These are phyloP conservation scores for Hybognathus amarus DNA, from an alignment of 2,797 vertebrate genomes.

Conservation along the genomic window DNA sequence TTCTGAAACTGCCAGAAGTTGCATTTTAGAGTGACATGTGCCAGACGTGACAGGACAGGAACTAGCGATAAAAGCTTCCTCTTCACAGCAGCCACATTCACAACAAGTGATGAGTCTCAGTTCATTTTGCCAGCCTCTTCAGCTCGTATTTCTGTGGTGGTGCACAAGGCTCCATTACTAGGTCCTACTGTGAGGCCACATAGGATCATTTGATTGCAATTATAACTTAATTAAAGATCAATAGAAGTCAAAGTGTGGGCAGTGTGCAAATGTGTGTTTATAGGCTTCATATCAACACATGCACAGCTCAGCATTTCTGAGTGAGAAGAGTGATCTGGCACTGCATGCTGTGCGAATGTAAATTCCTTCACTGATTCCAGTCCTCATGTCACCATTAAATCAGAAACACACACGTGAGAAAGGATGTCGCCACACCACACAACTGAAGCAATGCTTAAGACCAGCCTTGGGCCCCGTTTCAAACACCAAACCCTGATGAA, in stretches of 20 bases:
- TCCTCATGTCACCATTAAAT: not conserved
- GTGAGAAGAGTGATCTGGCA: not conserved
- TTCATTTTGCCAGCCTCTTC: not conserved
- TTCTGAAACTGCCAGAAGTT: not conserved
- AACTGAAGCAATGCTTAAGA: not conserved
- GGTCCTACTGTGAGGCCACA: not conserved
- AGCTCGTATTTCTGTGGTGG: not conserved
- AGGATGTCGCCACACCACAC: not conserved
- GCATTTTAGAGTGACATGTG: not conserved
- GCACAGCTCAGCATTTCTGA: not conserved
- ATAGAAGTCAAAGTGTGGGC: not conserved
- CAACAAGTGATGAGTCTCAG: not conserved
- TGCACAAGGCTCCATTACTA: not conserved
- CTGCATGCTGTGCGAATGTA: slow-evolving; percentile 4
- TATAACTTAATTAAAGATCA: too few relatives aligned
- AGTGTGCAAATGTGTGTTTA: not conserved
- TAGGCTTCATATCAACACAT: not conserved
- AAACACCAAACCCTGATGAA: slow-evolving; percentile 10
- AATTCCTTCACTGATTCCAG: slow-evolving; percentile 13
- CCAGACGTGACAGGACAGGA: not conserved
- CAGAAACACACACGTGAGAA: slow-evolving; percentile 7
- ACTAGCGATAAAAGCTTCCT: not conserved
- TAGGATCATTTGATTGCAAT: not conserved
- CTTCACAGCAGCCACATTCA: not conserved
- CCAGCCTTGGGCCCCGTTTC: slow-evolving; percentile 2